Evolutionary conservation across 1,140 invertebrate species (phyloP), one percentile per base, ranked within the genome.

Genomic region (Apocrypta bakeri): DNA sequence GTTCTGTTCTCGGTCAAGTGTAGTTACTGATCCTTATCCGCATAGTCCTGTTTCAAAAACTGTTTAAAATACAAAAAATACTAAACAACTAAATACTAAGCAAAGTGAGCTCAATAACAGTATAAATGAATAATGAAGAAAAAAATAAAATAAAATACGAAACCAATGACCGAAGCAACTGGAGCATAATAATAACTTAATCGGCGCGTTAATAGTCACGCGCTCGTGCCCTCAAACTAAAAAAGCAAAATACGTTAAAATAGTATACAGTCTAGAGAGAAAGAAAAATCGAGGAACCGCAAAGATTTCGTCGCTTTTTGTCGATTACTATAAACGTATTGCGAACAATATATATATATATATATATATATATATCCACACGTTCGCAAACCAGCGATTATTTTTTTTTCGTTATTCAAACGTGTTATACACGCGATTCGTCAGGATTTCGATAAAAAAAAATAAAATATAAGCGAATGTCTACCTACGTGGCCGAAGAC

Each of bases 21-120:
- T 56, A 56, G 24, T 56, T 17, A 24, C n/a, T 73, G 64, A 81
- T 73, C 61, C 64, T 81, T 25, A 64, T 81, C 79, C 71, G 40
- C 66, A 56, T 79, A 73, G 31, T 17, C 17, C 56, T 73, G 73
- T 81, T 81, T 81, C 71, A 73, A 42, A 81, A 73, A 81, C 69
- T 42, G 56, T 81, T 81, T 74, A 73, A 56, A 56, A 56, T 21
- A 21, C 1, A 56, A 56, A 56, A 56, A n/a, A 21, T 0, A 56
- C 21, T 21, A 56, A 56, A 56, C 4, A 56, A 7, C 14, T 17
- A 56, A 21, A 56, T 56, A 56, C 4, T 56, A 56, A 56, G 48
- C 48, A 48, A 17, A 48, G 42, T 14, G 12, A n/a, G n/a, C n/a
- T n/a, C n/a, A n/a, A n/a, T n/a, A n/a, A n/a, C n/a, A n/a, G n/a